A percentile compares a stretch with the other conserved stretches of the same genome.
Evolutionary conservation across 2,797 vertebrate species (phyloP).

Genomic region (Anisognathus igniventris): DNA sequence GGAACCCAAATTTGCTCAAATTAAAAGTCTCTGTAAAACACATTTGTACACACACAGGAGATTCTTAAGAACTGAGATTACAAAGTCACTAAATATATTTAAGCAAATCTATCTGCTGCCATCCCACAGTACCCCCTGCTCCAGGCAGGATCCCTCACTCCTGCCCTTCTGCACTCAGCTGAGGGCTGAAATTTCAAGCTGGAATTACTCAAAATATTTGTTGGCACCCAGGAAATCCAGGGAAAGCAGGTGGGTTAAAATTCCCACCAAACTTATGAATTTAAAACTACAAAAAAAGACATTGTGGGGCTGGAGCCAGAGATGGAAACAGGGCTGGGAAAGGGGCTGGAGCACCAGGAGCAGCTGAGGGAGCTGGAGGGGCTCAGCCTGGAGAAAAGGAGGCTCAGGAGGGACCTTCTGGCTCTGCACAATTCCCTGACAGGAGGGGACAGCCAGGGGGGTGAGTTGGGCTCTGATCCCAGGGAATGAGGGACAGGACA

Average conservation of each 20-base stretch:
- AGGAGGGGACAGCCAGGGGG: background rate
- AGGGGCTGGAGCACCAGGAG: background rate
- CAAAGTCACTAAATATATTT: background rate
- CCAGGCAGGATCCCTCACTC: background rate
- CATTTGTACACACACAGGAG: background rate
- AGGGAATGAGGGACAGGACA: background rate
- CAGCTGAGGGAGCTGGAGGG: fast-evolving
- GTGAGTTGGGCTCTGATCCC: fast-evolving
- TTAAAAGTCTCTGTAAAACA: constrained; percentile 18
- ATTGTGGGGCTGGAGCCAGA: background rate
- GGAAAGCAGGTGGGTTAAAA: background rate
- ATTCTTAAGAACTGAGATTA: background rate
- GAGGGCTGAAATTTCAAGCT: background rate
- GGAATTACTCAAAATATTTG: background rate
- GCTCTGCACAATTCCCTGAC: background rate
- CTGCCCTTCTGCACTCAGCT: background rate
- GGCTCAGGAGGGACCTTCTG: background rate
- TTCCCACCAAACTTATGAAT: background rate
- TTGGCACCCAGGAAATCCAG: background rate
- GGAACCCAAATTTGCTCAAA: background rate
- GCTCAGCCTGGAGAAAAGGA: background rate
- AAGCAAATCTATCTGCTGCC: background rate
- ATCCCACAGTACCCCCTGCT: background rate
- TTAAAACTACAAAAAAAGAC: background rate
- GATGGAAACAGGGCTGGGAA: fast-evolving